phyloP scores from a whole-genome alignment of 2,113 vertebrate genomes.

The Anseranas semipalmata region DNA sequence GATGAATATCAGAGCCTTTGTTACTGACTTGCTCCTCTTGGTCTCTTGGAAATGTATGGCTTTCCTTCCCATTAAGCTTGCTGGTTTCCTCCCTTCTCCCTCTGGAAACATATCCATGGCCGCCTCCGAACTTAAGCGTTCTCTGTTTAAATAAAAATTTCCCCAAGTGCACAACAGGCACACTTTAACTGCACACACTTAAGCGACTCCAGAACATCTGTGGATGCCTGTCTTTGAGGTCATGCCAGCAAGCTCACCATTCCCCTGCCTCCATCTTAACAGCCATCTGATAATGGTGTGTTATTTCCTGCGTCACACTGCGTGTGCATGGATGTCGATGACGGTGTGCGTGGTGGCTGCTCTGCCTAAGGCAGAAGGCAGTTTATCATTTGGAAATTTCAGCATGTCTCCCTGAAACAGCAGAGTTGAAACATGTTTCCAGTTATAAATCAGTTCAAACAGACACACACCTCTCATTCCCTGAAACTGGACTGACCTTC shows the following conservation, averaged over 20 bases:
- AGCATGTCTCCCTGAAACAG: neutral
- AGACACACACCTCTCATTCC: neutral
- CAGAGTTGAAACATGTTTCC: neutral
- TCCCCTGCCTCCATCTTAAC: neutral
- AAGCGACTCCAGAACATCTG: neutral
- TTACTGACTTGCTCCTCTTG: neutral
- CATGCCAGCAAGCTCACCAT: neutral
- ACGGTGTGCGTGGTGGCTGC: neutral
- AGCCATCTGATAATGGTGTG: neutral
- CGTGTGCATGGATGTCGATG: neutral
- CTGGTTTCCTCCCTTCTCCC: neutral
- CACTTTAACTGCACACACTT: neutral
- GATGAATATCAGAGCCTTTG: neutral
- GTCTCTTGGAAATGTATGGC: neutral
- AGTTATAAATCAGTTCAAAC: neutral
- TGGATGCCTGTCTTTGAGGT: neutral
- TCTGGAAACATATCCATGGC: neutral
- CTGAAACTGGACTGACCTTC: neutral
- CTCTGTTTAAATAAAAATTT: neutral
- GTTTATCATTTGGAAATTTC: constrained; percentile 14
- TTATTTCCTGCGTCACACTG: neutral
- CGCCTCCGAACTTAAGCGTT: neutral
- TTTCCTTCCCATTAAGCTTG: neutral
- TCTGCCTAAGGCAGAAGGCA: neutral
- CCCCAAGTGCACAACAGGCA: neutral